Percentiles rank a stretch among this genome's conserved stretches.
phyloP scores from a whole-genome alignment of 2,888 invertebrate species.

The Cheilosia pagana region DNA sequence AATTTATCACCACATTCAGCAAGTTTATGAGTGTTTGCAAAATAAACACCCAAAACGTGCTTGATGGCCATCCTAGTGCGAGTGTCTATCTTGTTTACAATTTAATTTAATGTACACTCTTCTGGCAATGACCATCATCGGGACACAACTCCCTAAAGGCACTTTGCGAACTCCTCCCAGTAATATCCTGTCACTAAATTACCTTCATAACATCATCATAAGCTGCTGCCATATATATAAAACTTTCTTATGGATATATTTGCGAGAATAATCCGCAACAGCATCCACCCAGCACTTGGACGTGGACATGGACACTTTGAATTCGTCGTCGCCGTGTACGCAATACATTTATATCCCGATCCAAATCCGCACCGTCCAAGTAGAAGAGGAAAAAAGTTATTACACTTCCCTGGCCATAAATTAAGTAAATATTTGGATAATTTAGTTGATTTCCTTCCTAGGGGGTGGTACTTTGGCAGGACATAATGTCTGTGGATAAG shows the following conservation, averaged over 20 bases:
- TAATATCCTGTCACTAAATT: conserved; percentile 72
- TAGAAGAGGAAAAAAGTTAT: conserved; percentile 50
- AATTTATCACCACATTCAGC: conserved; percentile 38
- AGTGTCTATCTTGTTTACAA: conserved; percentile 54
- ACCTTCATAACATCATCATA: conserved; percentile 73
- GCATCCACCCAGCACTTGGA: conserved; percentile 48
- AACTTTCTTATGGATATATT: conserved; percentile 66
- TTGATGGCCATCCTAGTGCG: neutral
- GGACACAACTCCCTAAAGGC: conserved; percentile 28
- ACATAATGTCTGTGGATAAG: conserved; percentile 51
- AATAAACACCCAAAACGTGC: neutral
- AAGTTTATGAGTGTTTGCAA: neutral
- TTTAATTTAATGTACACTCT: conserved; percentile 67
- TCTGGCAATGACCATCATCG: conserved; percentile 56
- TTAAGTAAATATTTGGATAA: conserved; percentile 73
- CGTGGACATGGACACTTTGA: conserved; percentile 59
- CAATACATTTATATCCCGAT: conserved; percentile 53
- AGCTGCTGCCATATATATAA: conserved; percentile 63
- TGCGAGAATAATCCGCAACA: conserved; percentile 31
- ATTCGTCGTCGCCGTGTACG: conserved; percentile 21
- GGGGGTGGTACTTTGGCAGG: conserved; percentile 27
- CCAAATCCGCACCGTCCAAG: conserved; percentile 46
- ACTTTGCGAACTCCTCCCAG: conserved; percentile 62
- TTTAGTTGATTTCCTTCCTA: conserved; percentile 60
- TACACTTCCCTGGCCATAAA: conserved; percentile 66